Percentiles rank a stretch among this genome's conserved stretches.
phyloP scores from a whole-genome alignment of 2,888 invertebrate species.

The Plebejus anna region DNA sequence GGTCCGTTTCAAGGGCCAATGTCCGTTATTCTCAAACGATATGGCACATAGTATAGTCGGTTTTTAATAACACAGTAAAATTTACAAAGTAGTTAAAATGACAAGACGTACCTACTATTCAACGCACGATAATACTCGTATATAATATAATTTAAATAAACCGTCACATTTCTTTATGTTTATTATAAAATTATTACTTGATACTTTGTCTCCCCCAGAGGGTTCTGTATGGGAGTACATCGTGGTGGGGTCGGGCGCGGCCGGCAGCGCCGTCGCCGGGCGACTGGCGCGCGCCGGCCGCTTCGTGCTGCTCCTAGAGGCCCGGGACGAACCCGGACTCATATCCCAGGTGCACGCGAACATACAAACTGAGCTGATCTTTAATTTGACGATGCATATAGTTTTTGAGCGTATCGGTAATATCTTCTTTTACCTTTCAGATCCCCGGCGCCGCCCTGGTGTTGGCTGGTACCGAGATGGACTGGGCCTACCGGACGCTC shows the following conservation, averaged over 20 bases:
- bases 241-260: conserved; percentile 72
- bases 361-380: not conserved
- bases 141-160: no score
- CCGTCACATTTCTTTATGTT: no score
- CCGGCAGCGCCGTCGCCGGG: conserved; percentile 51
- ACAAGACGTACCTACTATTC: no score
- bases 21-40: no score
- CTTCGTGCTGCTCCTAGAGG: conserved; percentile 54
- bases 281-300: conserved; percentile 51
- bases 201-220: conserved; percentile 41
- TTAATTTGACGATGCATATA: no score
- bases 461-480: conserved; percentile 47
- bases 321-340: conserved; percentile 49
- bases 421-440: conserved; percentile 39
- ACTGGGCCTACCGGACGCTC: conserved; percentile 54
- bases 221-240: conserved; percentile 67
- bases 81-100: no score
- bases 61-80: no score
- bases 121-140: no score
- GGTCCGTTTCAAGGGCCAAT: no score
- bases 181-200: no score
- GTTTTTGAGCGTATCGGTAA: no score
- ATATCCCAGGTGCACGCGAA: conserved; percentile 43
- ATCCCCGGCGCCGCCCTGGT: conserved; percentile 46
- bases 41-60: no score